Percentiles rank a stretch among this genome's conserved stretches.
Conservation (phyloP, 1,140 invertebrate genomes). For the Drosophila tsacasi region DNA sequence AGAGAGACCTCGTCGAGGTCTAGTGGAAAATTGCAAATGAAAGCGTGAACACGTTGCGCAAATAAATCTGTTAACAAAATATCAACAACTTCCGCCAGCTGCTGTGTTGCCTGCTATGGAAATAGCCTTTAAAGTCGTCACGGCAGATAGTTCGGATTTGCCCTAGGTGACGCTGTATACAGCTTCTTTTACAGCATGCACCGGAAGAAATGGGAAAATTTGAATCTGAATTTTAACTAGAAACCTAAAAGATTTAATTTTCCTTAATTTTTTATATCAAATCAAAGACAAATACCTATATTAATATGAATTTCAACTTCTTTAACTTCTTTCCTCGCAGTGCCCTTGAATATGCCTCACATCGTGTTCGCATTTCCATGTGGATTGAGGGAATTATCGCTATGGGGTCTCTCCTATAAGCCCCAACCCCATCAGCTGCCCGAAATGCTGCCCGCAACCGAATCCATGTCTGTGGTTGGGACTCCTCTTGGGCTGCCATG, state of each 20-base stretch:
- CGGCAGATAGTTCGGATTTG: conserved; percentile 19
- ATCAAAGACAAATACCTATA: not conserved
- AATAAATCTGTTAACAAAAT: conserved; percentile 65
- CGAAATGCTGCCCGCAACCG: conserved; percentile 23
- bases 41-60: conserved; percentile 55
- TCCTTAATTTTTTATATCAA: not conserved
- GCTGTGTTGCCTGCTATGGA: conserved; percentile 2
- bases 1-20: conserved; percentile 8
- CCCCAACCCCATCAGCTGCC: not conserved
- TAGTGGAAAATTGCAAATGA: conserved; percentile 46
- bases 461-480: conserved; percentile 24
- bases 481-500: conserved; percentile 29
- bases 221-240: not conserved
- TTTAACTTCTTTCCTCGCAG: not conserved
- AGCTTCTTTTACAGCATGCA: not conserved
- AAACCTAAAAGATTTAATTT: not conserved
- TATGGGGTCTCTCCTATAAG: not conserved
- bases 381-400: conserved; percentile 55
- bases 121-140: conserved; percentile 10
- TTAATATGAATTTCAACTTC: not conserved
- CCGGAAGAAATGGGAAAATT: not conserved
- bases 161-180: conserved; percentile 5
- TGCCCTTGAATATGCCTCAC: not conserved
- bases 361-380: conserved; percentile 44
- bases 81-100: conserved; percentile 49